Base-by-base conservation (phyloP, 2,797 vertebrate species). In the Anisognathus igniventris region DNA sequence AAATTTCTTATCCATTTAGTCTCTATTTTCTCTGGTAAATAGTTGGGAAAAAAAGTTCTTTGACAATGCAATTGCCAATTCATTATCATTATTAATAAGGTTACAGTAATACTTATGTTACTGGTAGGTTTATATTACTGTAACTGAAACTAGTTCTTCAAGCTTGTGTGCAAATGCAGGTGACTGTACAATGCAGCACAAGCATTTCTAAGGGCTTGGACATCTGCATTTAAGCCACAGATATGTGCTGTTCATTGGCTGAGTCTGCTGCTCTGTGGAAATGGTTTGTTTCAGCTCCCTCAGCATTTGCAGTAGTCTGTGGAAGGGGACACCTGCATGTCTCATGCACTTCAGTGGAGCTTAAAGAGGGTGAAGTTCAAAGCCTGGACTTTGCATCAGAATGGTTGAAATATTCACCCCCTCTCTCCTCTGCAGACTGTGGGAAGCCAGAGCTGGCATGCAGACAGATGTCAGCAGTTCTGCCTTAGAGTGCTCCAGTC, bases 281-380 rank as follows among this genome's bases (percentile, higher is more conserved):
- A 27, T 23, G 30, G 25, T 75, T 60, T 68, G 58, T 68, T 44
- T 5, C 2, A 66, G 35, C 66, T 44, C 50, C 44, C 54, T 57
- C 30, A 42, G 67, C 39, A 35, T 33, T 72, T 87, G 47, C 74
- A 72, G 71, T 6, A 11, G 25, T 31, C 61, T 72, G n/a, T 58
- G 45, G 45, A 45, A 72, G 22, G 60, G 24, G 18, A 50, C 39
- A 17, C 0, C 0, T 13, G 40, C 23, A 2, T 12, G 31, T 66
- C 42, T 45, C 2, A 2, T 2, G 5, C 33, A 24, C 25, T 72
- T 72, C n/a, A 48, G 24, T 12, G 54, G 20, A 21, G 50, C 39
- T 22, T 54, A 33, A 72, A 37, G 67, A 82, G 25, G 19, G 17
- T 44, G 74, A 47, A 40, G 35, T 61, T 91, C 45, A 17, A 28